phyloP scores from a whole-genome alignment of 2,113 vertebrate species.

The Alouatta palliata region DNA sequence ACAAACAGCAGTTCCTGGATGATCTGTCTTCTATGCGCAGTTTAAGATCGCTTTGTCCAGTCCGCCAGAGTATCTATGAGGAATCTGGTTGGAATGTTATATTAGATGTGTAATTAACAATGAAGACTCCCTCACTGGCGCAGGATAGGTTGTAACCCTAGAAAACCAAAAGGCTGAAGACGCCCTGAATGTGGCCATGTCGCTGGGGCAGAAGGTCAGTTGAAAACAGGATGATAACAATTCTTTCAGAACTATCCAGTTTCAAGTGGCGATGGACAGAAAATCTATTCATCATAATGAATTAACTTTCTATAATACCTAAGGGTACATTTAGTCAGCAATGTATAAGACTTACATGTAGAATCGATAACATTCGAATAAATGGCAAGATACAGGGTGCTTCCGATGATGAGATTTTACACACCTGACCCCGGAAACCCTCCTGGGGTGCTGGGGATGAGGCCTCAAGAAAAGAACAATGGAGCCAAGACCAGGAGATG shows the following conservation, averaged over 20 bases:
- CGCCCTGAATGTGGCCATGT: fast-evolving
- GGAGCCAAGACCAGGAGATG: fast-evolving
- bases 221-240: fast-evolving
- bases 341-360: fast-evolving
- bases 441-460: fast-evolving
- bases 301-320: fast-evolving
- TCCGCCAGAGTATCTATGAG: fast-evolving
- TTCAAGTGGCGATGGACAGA: background rate
- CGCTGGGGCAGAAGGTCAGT: too few relatives aligned
- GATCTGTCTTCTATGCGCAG: background rate
- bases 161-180: background rate
- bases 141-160: fast-evolving
- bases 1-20: background rate
- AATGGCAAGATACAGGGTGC: fast-evolving
- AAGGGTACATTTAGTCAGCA: fast-evolving
- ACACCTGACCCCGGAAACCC: background rate
- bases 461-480: fast-evolving
- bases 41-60: background rate
- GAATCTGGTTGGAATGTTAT: background rate
- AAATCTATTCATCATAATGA: fast-evolving
- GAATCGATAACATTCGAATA: fast-evolving
- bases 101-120: fast-evolving
- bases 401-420: background rate
- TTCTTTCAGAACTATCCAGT: background rate
- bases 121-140: background rate